These are phyloP conservation scores for Hylaeus volcanicus DNA, from an alignment of 1,140 invertebrate species.

Conservation along the genomic window DNA sequence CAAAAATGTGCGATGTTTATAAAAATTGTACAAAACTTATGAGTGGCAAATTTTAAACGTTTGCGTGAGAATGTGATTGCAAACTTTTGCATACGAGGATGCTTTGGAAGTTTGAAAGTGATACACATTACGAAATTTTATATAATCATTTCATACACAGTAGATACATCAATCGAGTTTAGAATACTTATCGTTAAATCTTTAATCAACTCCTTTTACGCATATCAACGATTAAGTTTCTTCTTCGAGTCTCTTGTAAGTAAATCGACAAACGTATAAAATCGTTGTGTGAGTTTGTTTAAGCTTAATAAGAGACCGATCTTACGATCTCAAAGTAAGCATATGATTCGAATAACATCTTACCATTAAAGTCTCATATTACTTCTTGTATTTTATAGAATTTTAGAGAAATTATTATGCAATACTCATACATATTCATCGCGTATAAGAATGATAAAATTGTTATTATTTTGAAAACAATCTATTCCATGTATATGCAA, in stretches of 20 bases:
- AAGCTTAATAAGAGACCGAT: constrained; percentile 19
- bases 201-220: neutral
- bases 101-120: neutral
- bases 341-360: neutral
- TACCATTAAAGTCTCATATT: neutral
- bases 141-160: constrained; percentile 2
- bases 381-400: neutral
- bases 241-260: neutral
- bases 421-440: neutral
- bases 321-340: constrained; percentile 1
- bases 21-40: constrained; percentile 3
- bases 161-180: neutral
- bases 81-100: neutral
- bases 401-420: neutral
- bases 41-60: neutral
- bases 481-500: constrained; percentile 11
- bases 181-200: neutral
- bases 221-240: neutral
- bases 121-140: neutral
- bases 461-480: constrained; percentile 5
- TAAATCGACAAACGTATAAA: constrained; percentile 17
- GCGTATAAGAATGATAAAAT: neutral
- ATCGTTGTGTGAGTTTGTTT: constrained; percentile 3
- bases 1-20: constrained; percentile 1
- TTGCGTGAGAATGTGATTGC: neutral